Percentiles rank a stretch among this genome's conserved stretches.
These are phyloP conservation scores for Microctenopoma lineatum DNA, from an alignment of 2,797 vertebrate genomes.

Conservation along the genomic window DNA sequence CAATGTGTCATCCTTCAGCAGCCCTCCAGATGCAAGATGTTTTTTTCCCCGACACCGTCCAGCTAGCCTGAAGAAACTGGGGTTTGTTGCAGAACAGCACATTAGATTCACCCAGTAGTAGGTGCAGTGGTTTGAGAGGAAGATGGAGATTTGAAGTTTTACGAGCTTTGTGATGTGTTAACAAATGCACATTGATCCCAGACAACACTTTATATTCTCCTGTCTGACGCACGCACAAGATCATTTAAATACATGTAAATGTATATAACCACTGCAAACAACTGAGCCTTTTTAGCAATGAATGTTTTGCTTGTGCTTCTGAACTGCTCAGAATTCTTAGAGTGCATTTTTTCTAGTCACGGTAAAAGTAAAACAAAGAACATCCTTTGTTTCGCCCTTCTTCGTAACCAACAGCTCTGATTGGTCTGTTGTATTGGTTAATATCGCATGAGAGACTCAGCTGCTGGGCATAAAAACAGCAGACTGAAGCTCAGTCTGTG, in stretches of 20 bases:
- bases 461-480: conserved; percentile 36
- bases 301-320: conserved; percentile 19
- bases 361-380: conserved; percentile 21
- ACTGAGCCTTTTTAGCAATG: not conserved
- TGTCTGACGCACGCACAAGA: not conserved
- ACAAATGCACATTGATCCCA: conserved; percentile 21
- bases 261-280: conserved; percentile 9
- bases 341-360: conserved; percentile 16
- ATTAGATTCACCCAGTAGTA: conserved; percentile 39
- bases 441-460: conserved; percentile 32
- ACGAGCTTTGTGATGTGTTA: conserved; percentile 28
- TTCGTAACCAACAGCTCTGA: conserved; percentile 37
- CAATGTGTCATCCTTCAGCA: conserved; percentile 33
- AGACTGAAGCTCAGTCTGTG: conserved; percentile 34
- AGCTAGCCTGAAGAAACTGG: conserved; percentile 2
- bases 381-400: conserved; percentile 27
- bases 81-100: not conserved
- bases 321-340: conserved; percentile 10
- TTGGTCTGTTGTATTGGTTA: conserved; percentile 32
- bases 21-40: conserved; percentile 43
- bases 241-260: conserved; percentile 15
- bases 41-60: conserved; percentile 33
- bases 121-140: conserved; percentile 13
- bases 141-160: conserved; percentile 12
- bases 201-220: conserved; percentile 20